Evolutionary conservation across 2,113 vertebrate species (phyloP), one percentile per base, ranked within the genome.

Genomic region (Podarcis raffonei): DNA sequence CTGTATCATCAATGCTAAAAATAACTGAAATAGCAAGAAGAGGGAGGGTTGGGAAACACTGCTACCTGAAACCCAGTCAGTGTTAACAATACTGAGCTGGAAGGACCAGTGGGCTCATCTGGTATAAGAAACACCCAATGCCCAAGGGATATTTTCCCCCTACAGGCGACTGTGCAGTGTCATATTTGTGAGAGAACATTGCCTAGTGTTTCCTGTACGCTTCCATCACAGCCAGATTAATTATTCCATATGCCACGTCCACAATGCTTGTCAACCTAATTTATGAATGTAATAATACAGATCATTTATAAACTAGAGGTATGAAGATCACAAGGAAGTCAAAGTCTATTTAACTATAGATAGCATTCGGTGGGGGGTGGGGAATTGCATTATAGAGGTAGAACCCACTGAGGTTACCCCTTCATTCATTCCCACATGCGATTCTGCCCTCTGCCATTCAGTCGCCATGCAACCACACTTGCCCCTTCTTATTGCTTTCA

Each of bases 351-450:
- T 88, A 2, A n/a, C 39, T 48, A 85, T 18, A 87, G 11, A 35
- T 13, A 82, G 30, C 23, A 35, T 53, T 65, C 35, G 91, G 74
- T 92, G 83, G 65, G 93, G 92, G 65, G 75, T 35, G 91, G 75
- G n/a, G 65, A 68, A 77, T 86, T 53, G 72, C 0, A 15, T 32
- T 18, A 77, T 6, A 79, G 59, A 91, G 74, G 79, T 27, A 85
- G 86, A 32, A 71, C 53, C 89, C 86, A 81, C 1, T 65, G 74
- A 83, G 88, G 18, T 62, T 32, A 16, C 81, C 74, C 90, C 89
- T 83, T 65, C 27, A 20, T 66, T 48, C 81, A 53, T 83, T 68
- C 15, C 39, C 81, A 68, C 37, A 39, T 3, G 2, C 35, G 35
- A 12, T 86, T 39, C 39, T 79, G 39, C 59, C n/a, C 22, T 32